Evolutionary conservation across 2,888 invertebrate genomes (phyloP), one percentile per base, ranked within the genome.

Genomic region (Schizotus pectinicornis): DNA sequence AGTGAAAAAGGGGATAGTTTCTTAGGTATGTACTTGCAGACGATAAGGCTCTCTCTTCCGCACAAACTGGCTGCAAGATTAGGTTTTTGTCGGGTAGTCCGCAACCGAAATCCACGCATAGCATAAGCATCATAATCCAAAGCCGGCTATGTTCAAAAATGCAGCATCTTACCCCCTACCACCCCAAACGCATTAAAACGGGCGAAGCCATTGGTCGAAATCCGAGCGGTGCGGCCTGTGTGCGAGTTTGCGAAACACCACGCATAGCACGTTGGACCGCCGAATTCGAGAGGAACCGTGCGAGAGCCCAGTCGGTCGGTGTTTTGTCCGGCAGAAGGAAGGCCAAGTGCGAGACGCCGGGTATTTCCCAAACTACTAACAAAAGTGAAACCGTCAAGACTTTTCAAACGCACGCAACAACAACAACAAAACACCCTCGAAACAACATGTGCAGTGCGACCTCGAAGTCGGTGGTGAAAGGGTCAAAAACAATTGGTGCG

Each of bases 81-180:
- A 8, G 8, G 39, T 50, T 53, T 11, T 33, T 42, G 11, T 13
- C 35, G 31, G 37, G 22, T 14, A 41, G 55, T 48, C 41, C 51
- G 50, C 52, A 52, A 32, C 34, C 33, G 55, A 62, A 65, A 64
- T 63, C 62, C 65, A 61, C 61, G 50, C 57, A 36, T 42, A 65
- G 61, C 63, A 63, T 67, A 65, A 69, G 67, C 72, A 66, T 70
- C 68, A 71, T 70, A 72, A 74, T 72, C 67, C 67, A 65, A 68
- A 69, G 63, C 67, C 62, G 66, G 71, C 67, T 68, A 65, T 71
- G 75, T 75, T 77, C 76, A 78, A 78, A 78, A 78, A 78, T 74
- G 72, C 74, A 78, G 78, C 77, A 76, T 76, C 77, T 75, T 74
- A 74, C 74, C 73, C 75, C 77, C 77, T 72, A 69, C 75, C 71